Conservation (phyloP, 35 echinoderm and acorn worm genomes). For the Patiria miniata region DNA sequence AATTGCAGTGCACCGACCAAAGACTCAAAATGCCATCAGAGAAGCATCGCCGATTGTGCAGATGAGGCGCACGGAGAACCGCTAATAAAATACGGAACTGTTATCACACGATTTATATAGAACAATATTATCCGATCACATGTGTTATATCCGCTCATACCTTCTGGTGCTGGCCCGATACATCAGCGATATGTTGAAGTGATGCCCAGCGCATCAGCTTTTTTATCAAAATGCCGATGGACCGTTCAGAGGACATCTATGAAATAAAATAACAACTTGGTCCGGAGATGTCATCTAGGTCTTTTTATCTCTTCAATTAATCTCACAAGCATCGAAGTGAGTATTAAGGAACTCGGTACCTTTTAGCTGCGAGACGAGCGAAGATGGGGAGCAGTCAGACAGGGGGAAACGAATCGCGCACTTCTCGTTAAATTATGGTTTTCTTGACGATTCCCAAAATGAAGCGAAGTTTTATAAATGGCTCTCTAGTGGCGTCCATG, state of each 20-base stretch:
- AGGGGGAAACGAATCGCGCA: background rate
- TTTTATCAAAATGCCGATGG: conserved; percentile 31
- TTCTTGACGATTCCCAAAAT: background rate
- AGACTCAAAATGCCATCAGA: too few relatives aligned
- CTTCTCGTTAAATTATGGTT: conserved; percentile 22
- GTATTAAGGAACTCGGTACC: conserved; percentile 24
- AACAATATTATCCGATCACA: background rate
- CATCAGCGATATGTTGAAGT: background rate
- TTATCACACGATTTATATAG: conserved; percentile 26
- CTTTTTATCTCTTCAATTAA: conserved; percentile 24
- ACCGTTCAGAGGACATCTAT: background rate
- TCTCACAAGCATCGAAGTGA: conserved; percentile 12
- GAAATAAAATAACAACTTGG: conserved; percentile 16
- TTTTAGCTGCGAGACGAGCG: background rate
- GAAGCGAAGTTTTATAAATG: conserved; percentile 7
- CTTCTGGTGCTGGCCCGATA: conserved; percentile 12
- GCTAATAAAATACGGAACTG: background rate
- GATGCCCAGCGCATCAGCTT: background rate
- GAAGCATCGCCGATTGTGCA: too few relatives aligned
- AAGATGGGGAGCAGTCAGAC: background rate
- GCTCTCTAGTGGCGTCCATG: background rate
- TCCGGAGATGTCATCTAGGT: conserved; percentile 7
- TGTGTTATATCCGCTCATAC: background rate
- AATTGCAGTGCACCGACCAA: too few relatives aligned
- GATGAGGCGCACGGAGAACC: too few relatives aligned